A percentile compares a stretch with the other conserved stretches of the same genome.
Evolutionary conservation across 2,888 invertebrate species (phyloP).

Genomic region (Caprella mutica): DNA sequence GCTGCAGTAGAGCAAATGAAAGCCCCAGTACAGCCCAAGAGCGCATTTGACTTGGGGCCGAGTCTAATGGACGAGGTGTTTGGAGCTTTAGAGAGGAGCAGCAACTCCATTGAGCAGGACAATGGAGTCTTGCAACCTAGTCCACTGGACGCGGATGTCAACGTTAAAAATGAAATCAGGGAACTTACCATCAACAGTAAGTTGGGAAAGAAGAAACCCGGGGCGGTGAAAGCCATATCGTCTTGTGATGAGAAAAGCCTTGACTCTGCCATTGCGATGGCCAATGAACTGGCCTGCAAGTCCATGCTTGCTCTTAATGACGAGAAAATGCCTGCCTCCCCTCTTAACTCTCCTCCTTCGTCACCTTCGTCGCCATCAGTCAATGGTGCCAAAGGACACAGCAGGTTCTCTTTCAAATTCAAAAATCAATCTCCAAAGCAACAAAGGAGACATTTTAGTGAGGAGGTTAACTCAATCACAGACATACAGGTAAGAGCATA

Average conservation of each 20-base stretch:
- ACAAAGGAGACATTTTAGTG: constrained; percentile 75
- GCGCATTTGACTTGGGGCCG: constrained; percentile 55
- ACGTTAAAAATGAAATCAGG: constrained; percentile 57
- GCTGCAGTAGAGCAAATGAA: constrained; percentile 11
- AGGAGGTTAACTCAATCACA: constrained; percentile 71
- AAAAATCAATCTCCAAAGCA: constrained; percentile 51
- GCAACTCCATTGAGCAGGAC: constrained; percentile 40
- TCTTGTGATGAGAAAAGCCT: constrained; percentile 82
- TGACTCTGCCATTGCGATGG: constrained; percentile 83
- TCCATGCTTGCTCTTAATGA: constrained; percentile 44
- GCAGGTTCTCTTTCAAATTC: constrained; percentile 19
- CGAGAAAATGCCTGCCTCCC: constrained; percentile 1
- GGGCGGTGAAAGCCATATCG: constrained; percentile 78
- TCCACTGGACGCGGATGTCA: constrained; percentile 35
- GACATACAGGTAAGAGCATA: constrained; percentile 66
- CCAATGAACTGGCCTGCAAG: constrained; percentile 74
- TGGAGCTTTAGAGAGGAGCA: constrained; percentile 35
- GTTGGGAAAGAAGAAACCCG: constrained; percentile 48
- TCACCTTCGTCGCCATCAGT: constrained; percentile 18
- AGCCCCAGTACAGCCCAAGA: too few species aligned
- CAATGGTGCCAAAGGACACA: constrained; percentile 4
- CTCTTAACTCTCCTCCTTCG: constrained; percentile 21
- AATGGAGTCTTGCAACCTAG: constrained; percentile 18
- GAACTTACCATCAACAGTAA: constrained; percentile 47
- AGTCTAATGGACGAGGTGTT: constrained; percentile 84